phyloP scores from a whole-genome alignment of 1,140 invertebrate species.

The Cepaea nemoralis region DNA sequence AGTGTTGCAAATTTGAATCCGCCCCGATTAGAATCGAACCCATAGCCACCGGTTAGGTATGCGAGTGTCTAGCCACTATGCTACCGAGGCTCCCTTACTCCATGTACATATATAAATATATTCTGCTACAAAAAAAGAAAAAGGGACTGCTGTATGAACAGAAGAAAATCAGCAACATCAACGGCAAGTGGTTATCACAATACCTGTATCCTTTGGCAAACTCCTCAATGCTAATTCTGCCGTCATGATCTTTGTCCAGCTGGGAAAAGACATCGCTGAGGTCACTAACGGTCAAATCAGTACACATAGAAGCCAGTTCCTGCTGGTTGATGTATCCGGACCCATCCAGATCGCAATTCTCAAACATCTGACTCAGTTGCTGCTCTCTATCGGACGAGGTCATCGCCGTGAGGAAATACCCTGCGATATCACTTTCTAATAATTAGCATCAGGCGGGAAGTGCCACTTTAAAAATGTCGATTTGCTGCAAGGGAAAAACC shows the following conservation, averaged over 20 bases:
- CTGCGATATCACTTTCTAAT: neutral
- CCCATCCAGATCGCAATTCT: slow-evolving; percentile 61
- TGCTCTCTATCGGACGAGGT: neutral
- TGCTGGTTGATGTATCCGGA: slow-evolving; percentile 63
- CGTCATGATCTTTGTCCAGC: slow-evolving; percentile 76
- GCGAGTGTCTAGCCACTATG: too few species aligned
- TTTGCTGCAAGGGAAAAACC: neutral
- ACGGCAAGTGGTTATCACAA: neutral
- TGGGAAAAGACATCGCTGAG: slow-evolving; percentile 72
- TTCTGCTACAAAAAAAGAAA: too few species aligned
- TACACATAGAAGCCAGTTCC: slow-evolving; percentile 58
- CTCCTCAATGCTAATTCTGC: slow-evolving; percentile 75
- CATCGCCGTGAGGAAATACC: neutral
- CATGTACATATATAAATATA: too few species aligned
- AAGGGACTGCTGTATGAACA: too few species aligned
- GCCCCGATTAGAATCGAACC: too few species aligned
- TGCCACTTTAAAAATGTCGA: neutral
- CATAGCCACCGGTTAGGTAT: too few species aligned
- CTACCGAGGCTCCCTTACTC: too few species aligned
- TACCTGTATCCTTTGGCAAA: slow-evolving; percentile 74
- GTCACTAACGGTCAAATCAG: slow-evolving; percentile 56
- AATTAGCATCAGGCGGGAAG: neutral
- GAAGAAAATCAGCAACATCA: too few species aligned
- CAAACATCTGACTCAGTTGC: slow-evolving; percentile 51
- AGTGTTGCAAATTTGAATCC: too few species aligned